These are phyloP conservation scores for Galbula dea DNA, from an alignment of 2,113 vertebrate species.

Conservation along the genomic window DNA sequence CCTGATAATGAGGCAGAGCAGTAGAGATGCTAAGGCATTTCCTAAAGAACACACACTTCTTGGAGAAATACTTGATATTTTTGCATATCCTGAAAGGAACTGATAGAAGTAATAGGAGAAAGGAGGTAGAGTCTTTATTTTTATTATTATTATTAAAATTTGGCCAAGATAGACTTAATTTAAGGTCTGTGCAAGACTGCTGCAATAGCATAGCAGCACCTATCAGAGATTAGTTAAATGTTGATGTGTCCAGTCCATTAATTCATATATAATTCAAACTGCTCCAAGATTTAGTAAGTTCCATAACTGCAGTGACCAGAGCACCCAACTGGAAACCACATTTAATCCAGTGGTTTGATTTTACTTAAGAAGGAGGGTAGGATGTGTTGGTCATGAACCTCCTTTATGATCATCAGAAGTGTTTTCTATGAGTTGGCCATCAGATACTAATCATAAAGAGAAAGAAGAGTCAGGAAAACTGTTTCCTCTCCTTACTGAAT, in stretches of 20 bases:
- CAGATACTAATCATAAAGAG: not conserved
- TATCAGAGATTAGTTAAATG: not conserved
- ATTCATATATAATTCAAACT: not conserved
- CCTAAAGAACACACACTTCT: not conserved
- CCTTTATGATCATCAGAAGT: not conserved
- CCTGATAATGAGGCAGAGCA: conserved; percentile 3
- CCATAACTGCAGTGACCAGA: not conserved
- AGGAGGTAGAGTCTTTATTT: not conserved
- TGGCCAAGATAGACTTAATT: not conserved
- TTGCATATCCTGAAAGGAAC: not conserved
- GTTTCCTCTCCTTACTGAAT: not conserved
- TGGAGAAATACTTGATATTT: not conserved
- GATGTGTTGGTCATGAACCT: not conserved
- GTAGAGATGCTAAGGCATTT: conserved; percentile 18
- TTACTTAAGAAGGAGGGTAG: not conserved
- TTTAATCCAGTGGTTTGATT: not conserved
- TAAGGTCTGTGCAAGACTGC: not conserved
- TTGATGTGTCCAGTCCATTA: not conserved
- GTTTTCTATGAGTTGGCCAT: not conserved
- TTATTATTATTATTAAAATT: not conserved
- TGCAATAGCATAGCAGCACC: not conserved
- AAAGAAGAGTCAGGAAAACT: not conserved
- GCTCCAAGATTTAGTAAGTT: not conserved
- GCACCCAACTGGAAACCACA: not conserved
- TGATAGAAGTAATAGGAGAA: not conserved